Evolutionary conservation across 2,113 vertebrate genomes (phyloP), one percentile per base, ranked within the genome.

Genomic region (Carassius auratus): DNA sequence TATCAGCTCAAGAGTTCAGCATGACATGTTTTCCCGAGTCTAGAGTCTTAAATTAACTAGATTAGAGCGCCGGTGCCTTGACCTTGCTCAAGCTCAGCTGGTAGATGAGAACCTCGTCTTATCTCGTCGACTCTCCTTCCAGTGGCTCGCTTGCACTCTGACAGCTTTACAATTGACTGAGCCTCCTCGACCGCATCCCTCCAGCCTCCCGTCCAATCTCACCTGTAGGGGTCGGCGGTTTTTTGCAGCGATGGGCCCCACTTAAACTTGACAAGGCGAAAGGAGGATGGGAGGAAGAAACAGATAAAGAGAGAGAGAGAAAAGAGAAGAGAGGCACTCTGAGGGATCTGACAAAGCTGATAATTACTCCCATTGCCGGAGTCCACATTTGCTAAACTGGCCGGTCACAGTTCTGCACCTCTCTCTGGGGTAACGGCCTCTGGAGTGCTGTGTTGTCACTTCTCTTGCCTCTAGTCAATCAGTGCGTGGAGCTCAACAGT

Each of bases 101-200:
- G 86, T 88, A 89, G 89, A 84, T 64, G 81, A 81, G 84, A 84
- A 82, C 83, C 88, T 84, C 85, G 88, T 86, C 90, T 95, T 93
- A 94, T 94, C 94, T 93, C 52, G 68, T 62, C 88, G 75, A 90
- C 89, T 88, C 91, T 91, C 90, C 92, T 92, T 91, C 90, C 91
- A 91, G 90, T 89, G 88, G 89, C 89, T 90, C 86, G 89, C 84
- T 81, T 8, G 38, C 89, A 80, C 87, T 89, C 91, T 92, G 92
- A 94, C 93, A 95, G 93, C 86, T 94, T 92, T 93, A 93, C 93
- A 92, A 93, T 93, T 93, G 92, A 93, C 92, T 92, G 86, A 90
- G 90, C 90, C 77, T 62, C 68, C 68, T 45, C n/a, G 19, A 26
- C 23, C 71, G n/a, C 84, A 66, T 48, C 88, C 87, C 88, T 83